These are phyloP conservation scores for Eilema caniola DNA, from an alignment of 2,888 invertebrate genomes.

Conservation along the genomic window DNA sequence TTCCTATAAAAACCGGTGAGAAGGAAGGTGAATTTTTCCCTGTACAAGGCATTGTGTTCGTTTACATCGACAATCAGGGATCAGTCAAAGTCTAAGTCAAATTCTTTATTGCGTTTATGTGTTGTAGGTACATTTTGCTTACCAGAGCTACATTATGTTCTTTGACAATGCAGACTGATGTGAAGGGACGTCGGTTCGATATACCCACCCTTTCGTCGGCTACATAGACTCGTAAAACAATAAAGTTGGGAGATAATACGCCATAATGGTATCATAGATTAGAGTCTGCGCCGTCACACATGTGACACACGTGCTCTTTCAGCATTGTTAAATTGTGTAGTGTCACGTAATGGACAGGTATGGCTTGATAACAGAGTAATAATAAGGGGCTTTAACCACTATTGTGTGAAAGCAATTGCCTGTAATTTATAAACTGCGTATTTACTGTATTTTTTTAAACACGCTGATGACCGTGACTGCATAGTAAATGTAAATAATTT, in stretches of 20 bases:
- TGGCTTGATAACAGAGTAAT: background rate
- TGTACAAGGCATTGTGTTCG: too few relatives aligned
- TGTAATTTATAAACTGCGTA: background rate
- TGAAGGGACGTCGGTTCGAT: background rate
- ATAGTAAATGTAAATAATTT: background rate
- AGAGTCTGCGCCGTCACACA: background rate
- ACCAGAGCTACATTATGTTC: background rate
- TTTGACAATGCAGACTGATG: background rate
- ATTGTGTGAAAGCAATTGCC: background rate
- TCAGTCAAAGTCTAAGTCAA: too few relatives aligned
- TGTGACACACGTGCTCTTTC: background rate
- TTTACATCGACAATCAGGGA: background rate
- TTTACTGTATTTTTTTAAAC: background rate
- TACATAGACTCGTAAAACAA: too few relatives aligned
- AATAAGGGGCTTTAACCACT: background rate
- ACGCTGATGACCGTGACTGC: background rate
- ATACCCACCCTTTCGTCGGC: too few relatives aligned
- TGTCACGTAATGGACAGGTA: conserved; percentile 1
- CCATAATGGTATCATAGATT: background rate
- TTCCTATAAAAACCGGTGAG: too few relatives aligned
- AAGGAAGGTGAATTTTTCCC: background rate
- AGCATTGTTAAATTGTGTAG: conserved; percentile 1
- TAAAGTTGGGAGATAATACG: background rate
- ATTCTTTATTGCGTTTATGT: too few relatives aligned
- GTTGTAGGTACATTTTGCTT: too few relatives aligned